Conservation (phyloP, 2,888 invertebrate genomes). For the Fragum whitleyi region DNA sequence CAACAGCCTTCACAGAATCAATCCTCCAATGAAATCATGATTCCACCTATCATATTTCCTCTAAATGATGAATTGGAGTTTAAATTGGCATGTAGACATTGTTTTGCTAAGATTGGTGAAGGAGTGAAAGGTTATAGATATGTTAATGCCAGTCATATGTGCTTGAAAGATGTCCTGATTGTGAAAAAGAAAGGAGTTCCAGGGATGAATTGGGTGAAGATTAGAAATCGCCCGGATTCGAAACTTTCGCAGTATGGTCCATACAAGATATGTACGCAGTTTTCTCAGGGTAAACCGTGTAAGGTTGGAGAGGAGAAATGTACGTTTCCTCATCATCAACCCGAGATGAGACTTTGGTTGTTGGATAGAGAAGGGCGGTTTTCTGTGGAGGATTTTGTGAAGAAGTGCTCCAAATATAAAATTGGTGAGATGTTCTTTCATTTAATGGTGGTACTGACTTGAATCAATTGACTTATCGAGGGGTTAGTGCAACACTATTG, state of each 20-base stretch:
- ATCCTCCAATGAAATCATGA: constrained; percentile 11
- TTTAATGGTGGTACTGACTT: neutral
- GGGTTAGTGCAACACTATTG: no score
- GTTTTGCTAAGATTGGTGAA: constrained; percentile 77
- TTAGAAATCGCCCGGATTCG: constrained; percentile 71
- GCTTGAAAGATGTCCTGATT: constrained; percentile 72
- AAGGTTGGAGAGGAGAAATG: constrained; percentile 76
- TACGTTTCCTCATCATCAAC: constrained; percentile 76
- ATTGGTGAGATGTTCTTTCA: constrained; percentile 58
- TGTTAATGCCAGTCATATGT: constrained; percentile 67
- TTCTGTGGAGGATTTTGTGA: constrained; percentile 72
- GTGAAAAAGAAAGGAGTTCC: constrained; percentile 64
- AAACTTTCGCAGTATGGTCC: constrained; percentile 63
- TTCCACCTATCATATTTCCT: constrained; percentile 70
- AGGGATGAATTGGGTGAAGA: constrained; percentile 75
- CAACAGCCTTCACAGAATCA: constrained; percentile 25
- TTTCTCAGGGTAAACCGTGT: constrained; percentile 69
- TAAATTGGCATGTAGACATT: constrained; percentile 74
- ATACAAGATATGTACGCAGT: constrained; percentile 78
- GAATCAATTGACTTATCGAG: no score
- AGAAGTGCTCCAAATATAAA: constrained; percentile 57
- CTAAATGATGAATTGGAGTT: constrained; percentile 74
- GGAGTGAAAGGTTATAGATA: constrained; percentile 74
- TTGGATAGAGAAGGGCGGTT: constrained; percentile 76
- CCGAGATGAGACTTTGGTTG: constrained; percentile 76